Conservation (phyloP, 2,113 vertebrate species). For the Ia io region DNA sequence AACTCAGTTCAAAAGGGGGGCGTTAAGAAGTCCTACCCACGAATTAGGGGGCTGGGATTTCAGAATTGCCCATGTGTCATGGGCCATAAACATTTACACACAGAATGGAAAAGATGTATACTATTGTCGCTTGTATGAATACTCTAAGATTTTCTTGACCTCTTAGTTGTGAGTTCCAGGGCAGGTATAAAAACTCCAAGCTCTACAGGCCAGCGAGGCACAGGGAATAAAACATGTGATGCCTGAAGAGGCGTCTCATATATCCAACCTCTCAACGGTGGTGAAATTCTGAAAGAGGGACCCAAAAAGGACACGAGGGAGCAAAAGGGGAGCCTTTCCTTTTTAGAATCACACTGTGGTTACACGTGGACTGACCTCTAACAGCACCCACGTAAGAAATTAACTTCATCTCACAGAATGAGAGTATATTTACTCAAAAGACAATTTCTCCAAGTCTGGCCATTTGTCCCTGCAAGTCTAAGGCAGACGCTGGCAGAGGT, state of each 20-base stretch:
- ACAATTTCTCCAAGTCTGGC: not conserved
- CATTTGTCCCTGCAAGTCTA: not conserved
- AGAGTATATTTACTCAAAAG: not conserved
- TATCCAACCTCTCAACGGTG: not conserved
- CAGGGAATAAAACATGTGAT: not conserved
- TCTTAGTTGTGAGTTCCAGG: not conserved
- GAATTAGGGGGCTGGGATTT: not conserved
- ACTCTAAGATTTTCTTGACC: not conserved
- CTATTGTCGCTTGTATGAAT: not conserved
- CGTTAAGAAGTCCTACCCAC: conserved; percentile 16
- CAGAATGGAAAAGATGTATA: not conserved
- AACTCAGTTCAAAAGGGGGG: not conserved
- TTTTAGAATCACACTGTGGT: not conserved
- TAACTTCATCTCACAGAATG: not conserved
- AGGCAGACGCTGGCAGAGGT: not conserved
- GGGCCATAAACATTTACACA: conserved; percentile 7
- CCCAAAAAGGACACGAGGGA: not conserved
- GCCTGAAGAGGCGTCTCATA: not conserved
- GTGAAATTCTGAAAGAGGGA: not conserved
- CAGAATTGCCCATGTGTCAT: not conserved
- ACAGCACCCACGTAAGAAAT: not conserved
- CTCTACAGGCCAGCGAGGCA: not conserved
- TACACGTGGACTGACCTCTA: not conserved
- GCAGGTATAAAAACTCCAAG: not conserved
- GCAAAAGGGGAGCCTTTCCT: not conserved